Evolutionary conservation across 2,797 vertebrate species (phyloP), one percentile per base, ranked within the genome.

Genomic region (Sitta carolinensis): DNA sequence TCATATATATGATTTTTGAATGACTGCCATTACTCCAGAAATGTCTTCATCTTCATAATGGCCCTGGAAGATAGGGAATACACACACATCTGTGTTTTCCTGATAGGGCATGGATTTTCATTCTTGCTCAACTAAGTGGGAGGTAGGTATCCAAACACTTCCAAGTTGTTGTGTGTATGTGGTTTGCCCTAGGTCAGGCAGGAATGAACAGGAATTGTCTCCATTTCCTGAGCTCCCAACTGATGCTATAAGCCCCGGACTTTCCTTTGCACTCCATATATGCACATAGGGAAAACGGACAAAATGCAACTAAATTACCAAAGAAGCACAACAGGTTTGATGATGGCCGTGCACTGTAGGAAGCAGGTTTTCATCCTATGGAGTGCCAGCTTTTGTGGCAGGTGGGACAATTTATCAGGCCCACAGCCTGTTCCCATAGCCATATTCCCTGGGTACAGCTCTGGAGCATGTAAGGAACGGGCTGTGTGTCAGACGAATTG

Each of bases 1-100:
- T 63, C 23, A 30, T 9, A 27, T 10, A 34, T 12, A 26, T 48
- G 36, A 42, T 59, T 83, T 90, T 68, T 90, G 69, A 94, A 78
- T 69, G 27, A 50, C 82, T 94, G 91, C 83, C 73, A 63, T 88
- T 55, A n/a, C 50, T 25, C 69, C 55, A 94, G 76, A 86, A 86
- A 84, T 17, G 30, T 84, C 84, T 88, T 81, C 38, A 62, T 83
- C 52, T 74, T 88, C 47, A 9, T 63, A 82, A 84, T 9, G 63
- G 14, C 42, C 42, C 42, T 45, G 40, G 74, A 82, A 95, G 67
- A 86, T 1, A 50, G 40, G 20, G 43, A 79, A 59, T 36, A 36
- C 62, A 78, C 17, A 79, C 45, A 20, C 26, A 62, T 48, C 69
- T 84, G 58, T 12, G 5, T 81, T 85, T 48, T 81, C 26, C 29